Percentiles rank a stretch among this genome's conserved stretches.
Evolutionary conservation across 1,140 invertebrate species (phyloP).

Genomic region (Cyclina sinensis): DNA sequence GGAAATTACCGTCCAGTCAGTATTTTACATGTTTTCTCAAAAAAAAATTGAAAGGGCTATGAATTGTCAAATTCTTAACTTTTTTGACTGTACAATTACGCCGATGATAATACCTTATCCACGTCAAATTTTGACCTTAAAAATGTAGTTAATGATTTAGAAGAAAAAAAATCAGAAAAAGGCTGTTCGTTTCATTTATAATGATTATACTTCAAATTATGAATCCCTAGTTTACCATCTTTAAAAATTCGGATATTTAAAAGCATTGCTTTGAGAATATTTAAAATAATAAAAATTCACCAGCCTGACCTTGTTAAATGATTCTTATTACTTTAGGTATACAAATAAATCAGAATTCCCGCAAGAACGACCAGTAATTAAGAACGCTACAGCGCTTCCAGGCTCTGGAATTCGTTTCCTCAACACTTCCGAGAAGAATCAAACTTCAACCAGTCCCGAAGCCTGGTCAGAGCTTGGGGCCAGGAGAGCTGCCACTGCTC

Average conservation of each 20-base stretch:
- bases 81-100: too few relatives aligned
- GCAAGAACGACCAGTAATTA: constrained; percentile 44
- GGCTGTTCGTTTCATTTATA: constrained; percentile 25
- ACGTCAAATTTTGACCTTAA: constrained; percentile 58
- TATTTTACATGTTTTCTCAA: too few relatives aligned
- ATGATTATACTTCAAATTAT: background rate
- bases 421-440: background rate
- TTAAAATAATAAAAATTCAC: constrained; percentile 15
- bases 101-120: too few relatives aligned
- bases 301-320: background rate
- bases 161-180: too few relatives aligned
- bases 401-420: constrained; percentile 29
- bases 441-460: background rate
- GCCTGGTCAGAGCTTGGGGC: background rate
- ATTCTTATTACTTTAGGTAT: constrained; percentile 18
- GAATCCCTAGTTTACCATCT: background rate
- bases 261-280: too few relatives aligned
- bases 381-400: constrained; percentile 1
- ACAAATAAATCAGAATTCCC: constrained; percentile 15
- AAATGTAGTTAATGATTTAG: too few relatives aligned
- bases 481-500: background rate
- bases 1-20: constrained; percentile 34
- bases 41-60: too few relatives aligned
- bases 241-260: constrained; percentile 28
- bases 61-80: too few relatives aligned